phyloP scores from a whole-genome alignment of 2,888 invertebrate species.

The Gymnocheta viridis region DNA sequence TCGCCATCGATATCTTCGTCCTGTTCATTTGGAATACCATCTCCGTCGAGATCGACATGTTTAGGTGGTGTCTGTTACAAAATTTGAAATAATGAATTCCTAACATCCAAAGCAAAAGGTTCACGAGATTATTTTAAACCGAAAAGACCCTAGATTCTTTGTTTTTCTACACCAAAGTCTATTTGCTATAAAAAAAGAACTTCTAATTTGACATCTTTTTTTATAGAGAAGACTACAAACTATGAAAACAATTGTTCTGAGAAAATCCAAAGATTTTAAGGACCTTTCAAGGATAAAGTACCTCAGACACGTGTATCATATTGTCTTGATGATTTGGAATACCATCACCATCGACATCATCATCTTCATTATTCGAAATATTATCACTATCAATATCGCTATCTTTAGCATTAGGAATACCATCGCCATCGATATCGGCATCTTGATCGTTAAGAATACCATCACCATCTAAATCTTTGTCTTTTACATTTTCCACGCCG shows the following conservation, averaged over 20 bases:
- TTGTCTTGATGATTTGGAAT: conserved; percentile 74
- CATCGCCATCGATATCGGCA: conserved; percentile 78
- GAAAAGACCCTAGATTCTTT: conserved; percentile 66
- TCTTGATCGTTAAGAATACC: conserved; percentile 73
- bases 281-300: conserved; percentile 65
- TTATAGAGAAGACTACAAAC: conserved; percentile 54
- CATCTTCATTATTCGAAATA: conserved; percentile 71
- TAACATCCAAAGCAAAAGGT: background rate
- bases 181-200: conserved; percentile 65
- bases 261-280: conserved; percentile 64
- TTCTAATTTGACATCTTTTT: conserved; percentile 50
- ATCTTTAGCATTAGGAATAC: conserved; percentile 83
- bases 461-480: conserved; percentile 73
- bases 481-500: conserved; percentile 75
- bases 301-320: conserved; percentile 72
- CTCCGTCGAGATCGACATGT: conserved; percentile 72
- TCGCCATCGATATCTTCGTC: conserved; percentile 76
- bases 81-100: conserved; percentile 63
- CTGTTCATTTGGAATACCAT: conserved; percentile 77
- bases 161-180: conserved; percentile 59
- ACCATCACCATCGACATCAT: conserved; percentile 72
- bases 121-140: conserved; percentile 26
- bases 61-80: conserved; percentile 55
- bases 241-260: conserved; percentile 21
- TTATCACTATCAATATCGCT: conserved; percentile 76